Percentiles rank a stretch among this genome's conserved stretches.
Evolutionary conservation across 2,113 vertebrate genomes (phyloP).

Genomic region (Xenopus tropicalis): DNA sequence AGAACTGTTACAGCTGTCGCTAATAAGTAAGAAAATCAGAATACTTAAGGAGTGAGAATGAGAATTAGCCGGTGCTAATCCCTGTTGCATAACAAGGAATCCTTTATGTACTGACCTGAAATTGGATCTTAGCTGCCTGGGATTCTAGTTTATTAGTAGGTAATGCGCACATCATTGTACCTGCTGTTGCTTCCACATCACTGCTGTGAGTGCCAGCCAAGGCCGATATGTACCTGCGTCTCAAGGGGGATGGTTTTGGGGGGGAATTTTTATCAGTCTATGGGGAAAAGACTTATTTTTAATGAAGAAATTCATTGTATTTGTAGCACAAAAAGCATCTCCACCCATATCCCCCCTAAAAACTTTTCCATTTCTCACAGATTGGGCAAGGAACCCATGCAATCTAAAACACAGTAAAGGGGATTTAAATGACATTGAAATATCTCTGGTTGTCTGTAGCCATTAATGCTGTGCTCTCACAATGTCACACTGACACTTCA

Average conservation of each 20-base stretch:
- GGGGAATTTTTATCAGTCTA: no score
- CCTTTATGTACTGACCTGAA: constrained; percentile 39
- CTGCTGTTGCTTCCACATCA: neutral
- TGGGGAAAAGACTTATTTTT: no score
- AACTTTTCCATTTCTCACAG: no score
- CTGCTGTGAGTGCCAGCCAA: neutral
- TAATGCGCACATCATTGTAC: constrained; percentile 23
- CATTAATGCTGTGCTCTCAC: no score
- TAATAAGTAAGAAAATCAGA: constrained; percentile 36
- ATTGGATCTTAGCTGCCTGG: constrained; percentile 25
- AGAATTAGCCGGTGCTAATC: constrained; percentile 39
- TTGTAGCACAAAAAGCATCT: no score
- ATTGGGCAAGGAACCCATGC: no score
- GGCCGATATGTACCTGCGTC: neutral
- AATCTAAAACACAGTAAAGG: no score
- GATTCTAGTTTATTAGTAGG: constrained; percentile 31
- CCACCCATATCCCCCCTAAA: no score
- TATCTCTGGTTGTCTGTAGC: no score
- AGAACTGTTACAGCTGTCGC: constrained; percentile 44
- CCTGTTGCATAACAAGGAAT: constrained; percentile 35
- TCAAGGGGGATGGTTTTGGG: neutral
- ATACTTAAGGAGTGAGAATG: constrained; percentile 40
- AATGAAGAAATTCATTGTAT: no score
- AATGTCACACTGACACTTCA: no score
- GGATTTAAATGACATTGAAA: no score